Percentiles rank a stretch among this genome's conserved stretches.
These are phyloP conservation scores for Sinocyclocheilus rhinocerous DNA, from an alignment of 2,113 vertebrate species.

Conservation along the genomic window DNA sequence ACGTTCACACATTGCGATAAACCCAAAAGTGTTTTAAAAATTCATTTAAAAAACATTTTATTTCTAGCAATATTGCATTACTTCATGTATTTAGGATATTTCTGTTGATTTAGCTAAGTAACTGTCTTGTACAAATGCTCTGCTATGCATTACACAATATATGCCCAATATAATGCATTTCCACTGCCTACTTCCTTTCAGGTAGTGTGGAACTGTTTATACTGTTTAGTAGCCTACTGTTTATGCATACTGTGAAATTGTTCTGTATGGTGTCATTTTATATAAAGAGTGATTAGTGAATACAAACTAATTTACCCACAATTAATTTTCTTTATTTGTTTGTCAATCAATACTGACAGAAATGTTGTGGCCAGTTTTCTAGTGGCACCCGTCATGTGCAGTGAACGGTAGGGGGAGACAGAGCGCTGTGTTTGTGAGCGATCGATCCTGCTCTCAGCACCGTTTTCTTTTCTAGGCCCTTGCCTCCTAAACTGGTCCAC, in stretches of 20 bases:
- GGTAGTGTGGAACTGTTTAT: no score
- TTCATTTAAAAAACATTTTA: not conserved
- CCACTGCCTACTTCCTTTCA: not conserved
- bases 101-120: not conserved
- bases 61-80: not conserved
- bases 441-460: slow-evolving; percentile 22
- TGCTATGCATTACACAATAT: not conserved
- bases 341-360: not conserved
- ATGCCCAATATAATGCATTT: not conserved
- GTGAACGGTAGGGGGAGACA: slow-evolving; percentile 57
- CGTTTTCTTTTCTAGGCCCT: slow-evolving; percentile 47
- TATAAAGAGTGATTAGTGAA: not conserved
- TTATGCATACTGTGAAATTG: not conserved
- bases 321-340: not conserved
- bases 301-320: not conserved
- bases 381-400: not conserved
- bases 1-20: not conserved
- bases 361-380: not conserved
- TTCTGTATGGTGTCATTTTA: not conserved
- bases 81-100: not conserved
- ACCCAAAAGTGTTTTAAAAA: not conserved
- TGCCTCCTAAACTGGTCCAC: slow-evolving; percentile 49
- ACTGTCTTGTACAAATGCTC: not conserved
- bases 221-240: not conserved
- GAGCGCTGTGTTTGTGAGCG: slow-evolving; percentile 12